Percentiles rank a stretch among this genome's conserved stretches.
Conservation (phyloP, 2,797 vertebrate species). For the Aldrovandia affinis region DNA sequence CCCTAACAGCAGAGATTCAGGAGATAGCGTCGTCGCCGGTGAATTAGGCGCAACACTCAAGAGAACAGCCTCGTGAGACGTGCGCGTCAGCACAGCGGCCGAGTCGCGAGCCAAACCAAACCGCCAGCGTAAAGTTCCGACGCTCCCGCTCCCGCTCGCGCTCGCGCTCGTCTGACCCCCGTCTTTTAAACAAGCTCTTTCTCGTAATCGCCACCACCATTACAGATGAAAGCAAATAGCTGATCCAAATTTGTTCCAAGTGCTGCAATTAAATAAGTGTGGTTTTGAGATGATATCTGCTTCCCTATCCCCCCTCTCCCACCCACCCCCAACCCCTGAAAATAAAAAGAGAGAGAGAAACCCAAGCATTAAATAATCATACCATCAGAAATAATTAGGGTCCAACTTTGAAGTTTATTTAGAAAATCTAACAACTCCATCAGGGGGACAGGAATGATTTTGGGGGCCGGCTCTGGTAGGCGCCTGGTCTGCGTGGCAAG, state of each 20-base stretch:
- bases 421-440: constrained; percentile 46
- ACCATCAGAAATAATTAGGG: constrained; percentile 55
- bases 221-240: constrained; percentile 59
- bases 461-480: constrained; percentile 43
- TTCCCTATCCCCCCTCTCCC: constrained; percentile 28
- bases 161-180: constrained; percentile 65
- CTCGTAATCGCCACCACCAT: constrained; percentile 50
- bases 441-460: constrained; percentile 41
- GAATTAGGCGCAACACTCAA: constrained; percentile 16
- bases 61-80: constrained; percentile 19
- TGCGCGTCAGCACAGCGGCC: not conserved
- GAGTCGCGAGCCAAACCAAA: not conserved
- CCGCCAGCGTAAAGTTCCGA: constrained; percentile 22
- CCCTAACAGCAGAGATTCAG: constrained; percentile 22
- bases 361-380: constrained; percentile 60
- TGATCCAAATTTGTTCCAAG: constrained; percentile 55
- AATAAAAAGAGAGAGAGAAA: constrained; percentile 51
- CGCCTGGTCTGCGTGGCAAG: constrained; percentile 36
- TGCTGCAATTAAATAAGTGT: constrained; percentile 58
- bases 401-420: constrained; percentile 56
- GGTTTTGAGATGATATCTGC: constrained; percentile 56
- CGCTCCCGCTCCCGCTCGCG: constrained; percentile 41
- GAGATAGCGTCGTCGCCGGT: not conserved
- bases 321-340: too few species aligned
- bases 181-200: constrained; percentile 49